Conservation (phyloP, 53 echinoderm and acorn worm genomes). For the Astropecten irregularis region DNA sequence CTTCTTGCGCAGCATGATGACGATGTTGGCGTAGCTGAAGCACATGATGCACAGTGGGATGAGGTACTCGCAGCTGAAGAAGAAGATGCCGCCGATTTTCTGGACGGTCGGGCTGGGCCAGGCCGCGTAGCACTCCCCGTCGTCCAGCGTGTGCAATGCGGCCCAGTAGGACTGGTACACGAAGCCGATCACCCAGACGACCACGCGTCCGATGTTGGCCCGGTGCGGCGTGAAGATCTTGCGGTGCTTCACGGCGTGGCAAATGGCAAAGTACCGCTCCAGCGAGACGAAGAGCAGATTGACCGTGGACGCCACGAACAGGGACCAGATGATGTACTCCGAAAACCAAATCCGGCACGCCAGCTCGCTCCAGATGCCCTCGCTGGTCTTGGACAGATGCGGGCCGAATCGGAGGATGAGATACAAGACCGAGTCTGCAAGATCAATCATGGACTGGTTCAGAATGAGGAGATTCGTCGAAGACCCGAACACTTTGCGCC, state of each 20-base stretch:
- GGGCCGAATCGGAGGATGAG: conserved; percentile 71
- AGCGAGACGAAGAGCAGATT: conserved; percentile 80
- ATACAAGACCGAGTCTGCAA: conserved; percentile 74
- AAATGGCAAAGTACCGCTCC: conserved; percentile 83
- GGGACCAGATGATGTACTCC: conserved; percentile 86
- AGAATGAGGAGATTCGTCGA: conserved; percentile 79
- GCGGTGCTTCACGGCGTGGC: conserved; percentile 78
- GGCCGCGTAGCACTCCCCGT: conserved; percentile 46
- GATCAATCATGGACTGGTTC: conserved; percentile 86
- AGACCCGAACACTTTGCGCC: conserved; percentile 67
- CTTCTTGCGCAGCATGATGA: conserved; percentile 75
- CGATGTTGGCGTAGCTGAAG: conserved; percentile 83
- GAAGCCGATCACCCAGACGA: conserved; percentile 78
- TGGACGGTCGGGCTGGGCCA: conserved; percentile 74
- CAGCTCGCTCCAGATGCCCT: conserved; percentile 55
- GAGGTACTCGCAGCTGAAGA: conserved; percentile 81
- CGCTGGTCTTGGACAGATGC: conserved; percentile 12
- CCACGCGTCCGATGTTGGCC: conserved; percentile 63
- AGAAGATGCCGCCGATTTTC: conserved; percentile 62
- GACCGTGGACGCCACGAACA: conserved; percentile 83
- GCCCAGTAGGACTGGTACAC: conserved; percentile 82
- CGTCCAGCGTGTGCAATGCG: conserved; percentile 39
- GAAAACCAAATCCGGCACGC: conserved; percentile 86
- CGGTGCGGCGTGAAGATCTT: conserved; percentile 75
- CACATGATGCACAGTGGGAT: conserved; percentile 78